Evolutionary conservation across 2,113 vertebrate species (phyloP).

Genomic region (Macrotus californicus): DNA sequence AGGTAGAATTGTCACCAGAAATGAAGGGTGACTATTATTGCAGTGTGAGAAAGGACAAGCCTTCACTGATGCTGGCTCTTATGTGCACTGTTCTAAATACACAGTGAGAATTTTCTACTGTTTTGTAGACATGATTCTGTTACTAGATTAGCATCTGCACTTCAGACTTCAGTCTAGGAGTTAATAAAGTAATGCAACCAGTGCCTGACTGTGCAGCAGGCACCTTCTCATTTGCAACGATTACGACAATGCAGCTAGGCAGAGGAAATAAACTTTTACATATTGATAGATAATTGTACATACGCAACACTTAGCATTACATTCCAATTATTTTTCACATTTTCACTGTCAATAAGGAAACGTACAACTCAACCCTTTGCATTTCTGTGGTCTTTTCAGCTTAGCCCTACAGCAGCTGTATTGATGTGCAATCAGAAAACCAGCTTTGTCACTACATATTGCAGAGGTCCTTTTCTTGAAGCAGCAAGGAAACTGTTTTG

Average conservation of each 20-base stretch:
- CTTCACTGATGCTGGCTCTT: constrained; percentile 17
- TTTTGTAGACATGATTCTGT: constrained; percentile 64
- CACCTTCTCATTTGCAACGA: constrained; percentile 76
- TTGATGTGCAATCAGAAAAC: constrained; percentile 54
- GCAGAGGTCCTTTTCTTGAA: not conserved
- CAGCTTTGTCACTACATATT: constrained; percentile 40
- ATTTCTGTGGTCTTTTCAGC: constrained; percentile 51
- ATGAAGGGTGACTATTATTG: not conserved
- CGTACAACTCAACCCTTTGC: constrained; percentile 32
- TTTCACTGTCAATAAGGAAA: constrained; percentile 62
- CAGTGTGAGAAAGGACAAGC: not conserved
- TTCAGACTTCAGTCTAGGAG: constrained; percentile 66
- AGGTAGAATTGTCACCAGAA: not conserved
- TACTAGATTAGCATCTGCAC: constrained; percentile 75
- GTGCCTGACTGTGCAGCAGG: constrained; percentile 64
- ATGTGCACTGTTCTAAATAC: not conserved
- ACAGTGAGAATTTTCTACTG: constrained; percentile 53
- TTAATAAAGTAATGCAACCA: constrained; percentile 75
- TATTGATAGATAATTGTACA: constrained; percentile 72
- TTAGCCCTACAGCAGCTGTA: not conserved
- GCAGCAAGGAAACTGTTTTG: constrained; percentile 31
- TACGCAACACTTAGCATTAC: constrained; percentile 48
- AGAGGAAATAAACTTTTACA: constrained; percentile 65
- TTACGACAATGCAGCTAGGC: constrained; percentile 66
- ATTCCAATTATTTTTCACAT: constrained; percentile 77